These are phyloP conservation scores for Drosophila ezoana DNA, from an alignment of 2,888 invertebrate species.

Conservation along the genomic window DNA sequence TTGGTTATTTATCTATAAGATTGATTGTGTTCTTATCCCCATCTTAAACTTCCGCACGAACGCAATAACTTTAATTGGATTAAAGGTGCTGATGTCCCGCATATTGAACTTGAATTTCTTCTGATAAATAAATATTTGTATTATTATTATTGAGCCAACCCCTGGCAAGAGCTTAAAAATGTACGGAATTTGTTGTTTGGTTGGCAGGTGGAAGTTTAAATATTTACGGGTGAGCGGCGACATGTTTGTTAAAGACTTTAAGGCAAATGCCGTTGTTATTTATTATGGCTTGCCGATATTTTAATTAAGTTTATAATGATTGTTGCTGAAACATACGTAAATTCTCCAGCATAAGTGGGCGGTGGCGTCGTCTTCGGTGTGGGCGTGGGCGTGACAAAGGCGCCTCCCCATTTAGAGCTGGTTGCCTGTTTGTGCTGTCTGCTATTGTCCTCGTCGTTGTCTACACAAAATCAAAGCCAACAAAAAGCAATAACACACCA, in stretches of 20 bases:
- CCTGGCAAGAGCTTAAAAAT: constrained; percentile 7
- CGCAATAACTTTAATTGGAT: background rate
- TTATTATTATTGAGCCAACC: background rate
- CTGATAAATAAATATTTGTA: background rate
- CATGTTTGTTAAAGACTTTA: constrained; percentile 41
- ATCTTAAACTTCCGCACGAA: too few relatives aligned
- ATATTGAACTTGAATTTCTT: background rate
- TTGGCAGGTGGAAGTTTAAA: constrained; percentile 37
- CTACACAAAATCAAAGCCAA: constrained; percentile 62
- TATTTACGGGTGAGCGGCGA: constrained; percentile 33
- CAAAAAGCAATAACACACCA: constrained; percentile 71
- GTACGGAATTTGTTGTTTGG: constrained; percentile 4
- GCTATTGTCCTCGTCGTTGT: constrained; percentile 30
- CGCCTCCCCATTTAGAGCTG: constrained; percentile 2
- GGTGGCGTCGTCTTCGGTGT: constrained; percentile 1
- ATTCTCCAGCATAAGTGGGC: background rate
- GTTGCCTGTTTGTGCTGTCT: constrained; percentile 26
- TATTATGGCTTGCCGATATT: constrained; percentile 65
- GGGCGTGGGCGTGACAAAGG: constrained; percentile 19
- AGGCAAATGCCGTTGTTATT: constrained; percentile 45
- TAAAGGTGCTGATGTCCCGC: too few relatives aligned
- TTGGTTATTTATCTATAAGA: too few relatives aligned
- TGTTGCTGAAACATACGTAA: constrained; percentile 8
- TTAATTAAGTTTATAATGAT: constrained; percentile 78
- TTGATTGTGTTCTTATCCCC: too few relatives aligned